phyloP scores from a whole-genome alignment of 2,113 vertebrate genomes.

The Pyrgilauda ruficollis region DNA sequence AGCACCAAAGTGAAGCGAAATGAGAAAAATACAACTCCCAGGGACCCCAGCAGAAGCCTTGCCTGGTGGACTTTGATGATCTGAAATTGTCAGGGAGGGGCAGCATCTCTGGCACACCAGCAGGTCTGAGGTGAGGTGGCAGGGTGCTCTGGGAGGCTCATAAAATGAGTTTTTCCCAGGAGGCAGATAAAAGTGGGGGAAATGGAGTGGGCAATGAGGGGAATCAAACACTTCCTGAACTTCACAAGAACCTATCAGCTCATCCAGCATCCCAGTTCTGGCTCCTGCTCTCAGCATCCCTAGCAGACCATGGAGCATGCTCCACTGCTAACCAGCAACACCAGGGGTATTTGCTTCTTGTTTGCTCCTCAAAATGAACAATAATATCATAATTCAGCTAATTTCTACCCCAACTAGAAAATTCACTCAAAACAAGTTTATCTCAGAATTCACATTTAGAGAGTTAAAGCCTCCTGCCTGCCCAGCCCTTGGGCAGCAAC shows the following conservation, averaged over 20 bases:
- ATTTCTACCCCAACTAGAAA: not conserved
- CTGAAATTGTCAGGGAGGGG: not conserved
- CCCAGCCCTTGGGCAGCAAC: not conserved
- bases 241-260: not conserved
- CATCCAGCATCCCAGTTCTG: not conserved
- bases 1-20: not conserved
- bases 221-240: not conserved
- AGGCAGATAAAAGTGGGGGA: not conserved
- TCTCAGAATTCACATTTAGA: not conserved
- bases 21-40: slow-evolving; percentile 47
- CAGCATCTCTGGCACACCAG: not conserved
- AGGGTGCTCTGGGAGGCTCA: not conserved
- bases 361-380: not conserved
- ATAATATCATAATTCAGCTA: not conserved
- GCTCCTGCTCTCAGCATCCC: not conserved
- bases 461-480: not conserved
- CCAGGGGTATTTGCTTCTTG: not conserved
- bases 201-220: not conserved
- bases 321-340: not conserved
- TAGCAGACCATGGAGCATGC: not conserved
- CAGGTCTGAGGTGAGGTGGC: accelerated
- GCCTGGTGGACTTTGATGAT: not conserved
- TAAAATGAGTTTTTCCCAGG: not conserved
- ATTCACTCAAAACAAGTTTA: not conserved
- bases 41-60: not conserved